Evolutionary conservation across 2,113 vertebrate genomes (phyloP), one percentile per base, ranked within the genome.

Genomic region (Ophiodon elongatus): DNA sequence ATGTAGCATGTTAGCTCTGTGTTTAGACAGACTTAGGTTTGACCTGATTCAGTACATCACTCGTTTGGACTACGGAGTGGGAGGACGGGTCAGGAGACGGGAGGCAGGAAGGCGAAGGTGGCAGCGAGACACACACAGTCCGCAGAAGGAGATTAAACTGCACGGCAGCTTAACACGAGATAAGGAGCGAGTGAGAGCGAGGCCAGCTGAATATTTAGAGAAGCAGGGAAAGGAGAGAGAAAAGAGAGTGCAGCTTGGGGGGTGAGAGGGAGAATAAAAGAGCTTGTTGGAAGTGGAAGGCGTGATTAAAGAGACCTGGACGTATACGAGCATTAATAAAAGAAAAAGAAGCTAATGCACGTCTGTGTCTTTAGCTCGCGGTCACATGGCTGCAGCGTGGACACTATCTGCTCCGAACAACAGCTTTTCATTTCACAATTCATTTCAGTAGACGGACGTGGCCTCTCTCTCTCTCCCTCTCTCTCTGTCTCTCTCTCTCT

Each of bases 311-410:
- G 85, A 47, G 17, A 57, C 57, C 78, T 84, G 86, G 79, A 86
- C 91, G 76, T 82, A 60, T 79, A 72, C 33, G 17, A 76, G 83
- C 81, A 69, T 87, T 72, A 89, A 85, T 81, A 84, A 89, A 92
- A 75, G 88, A 84, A 82, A 80, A 89, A 92, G 73, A 45, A 86
- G 76, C 75, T 79, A 82, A 78, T 63, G 81, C 71, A 76, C 15
- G 39, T 76, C 77, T 50, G 57, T 52, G 39, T 71, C 65, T 78
- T 35, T 31, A 2, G 72, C 73, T 88, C 10, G 14, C 5, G 39
- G 80, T 74, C 80, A 70, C 72, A 62, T 25, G 80, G 68, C 75
- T 21, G 29, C 86, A 54, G 66, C 78, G 1, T 67, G 21, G 80
- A 75, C 31, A 21, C 74, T 23, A 66, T 85, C 85, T 82, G 72